A percentile compares a stretch with the other conserved stretches of the same genome.
Evolutionary conservation across 2,113 vertebrate species (phyloP).

Genomic region (Tiliqua scincoides): DNA sequence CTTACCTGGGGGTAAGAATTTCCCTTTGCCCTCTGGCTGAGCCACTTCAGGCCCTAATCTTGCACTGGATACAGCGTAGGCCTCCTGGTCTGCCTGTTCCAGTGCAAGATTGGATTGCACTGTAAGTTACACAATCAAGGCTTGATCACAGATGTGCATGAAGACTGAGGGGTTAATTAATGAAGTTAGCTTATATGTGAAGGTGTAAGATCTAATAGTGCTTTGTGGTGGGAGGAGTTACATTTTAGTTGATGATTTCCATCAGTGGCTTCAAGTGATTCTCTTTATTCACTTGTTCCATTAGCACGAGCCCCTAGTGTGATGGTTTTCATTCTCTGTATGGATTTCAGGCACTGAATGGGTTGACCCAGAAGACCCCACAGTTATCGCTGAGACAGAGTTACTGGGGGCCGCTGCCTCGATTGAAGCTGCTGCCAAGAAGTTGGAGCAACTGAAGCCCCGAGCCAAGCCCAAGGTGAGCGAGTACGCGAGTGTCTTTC

Average conservation of each 20-base stretch:
- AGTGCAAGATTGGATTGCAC: too few relatives aligned
- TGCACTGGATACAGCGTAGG: too few relatives aligned
- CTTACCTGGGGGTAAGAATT: too few relatives aligned
- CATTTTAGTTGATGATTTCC: not conserved
- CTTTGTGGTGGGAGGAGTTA: not conserved
- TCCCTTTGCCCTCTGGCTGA: too few relatives aligned
- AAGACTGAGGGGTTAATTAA: too few relatives aligned
- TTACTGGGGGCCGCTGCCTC: conserved; percentile 95
- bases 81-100: too few relatives aligned
- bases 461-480: conserved; percentile 97
- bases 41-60: too few relatives aligned
- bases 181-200: not conserved
- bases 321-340: not conserved
- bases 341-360: conserved; percentile 91
- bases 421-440: conserved; percentile 98
- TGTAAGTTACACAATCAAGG: too few relatives aligned
- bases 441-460: conserved; percentile 97
- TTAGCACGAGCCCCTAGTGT: conserved; percentile 33
- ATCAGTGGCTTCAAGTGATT: not conserved
- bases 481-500: not conserved
- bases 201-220: not conserved
- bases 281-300: not conserved
- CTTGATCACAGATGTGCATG: too few relatives aligned
- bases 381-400: conserved; percentile 95
- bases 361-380: conserved; percentile 96